Evolutionary conservation across 2,888 invertebrate genomes (phyloP), one percentile per base, ranked within the genome.

Genomic region (Dryobotodes eremita): DNA sequence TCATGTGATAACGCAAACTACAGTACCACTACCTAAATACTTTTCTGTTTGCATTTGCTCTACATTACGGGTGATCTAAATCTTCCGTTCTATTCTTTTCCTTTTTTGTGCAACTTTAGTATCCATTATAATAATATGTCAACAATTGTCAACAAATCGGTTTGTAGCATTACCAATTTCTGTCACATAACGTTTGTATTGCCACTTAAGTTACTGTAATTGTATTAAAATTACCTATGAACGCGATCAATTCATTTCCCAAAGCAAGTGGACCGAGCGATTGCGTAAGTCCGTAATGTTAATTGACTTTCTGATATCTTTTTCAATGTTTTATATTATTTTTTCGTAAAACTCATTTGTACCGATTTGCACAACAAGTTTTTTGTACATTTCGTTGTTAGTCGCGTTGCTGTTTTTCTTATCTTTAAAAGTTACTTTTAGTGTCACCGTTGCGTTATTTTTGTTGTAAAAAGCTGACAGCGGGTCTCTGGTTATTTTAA

Each of bases 301-400:
- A 86, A 86, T 83, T 88, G 81, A 78, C 86, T 89, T 84, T 90
- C 84, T 66, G 88, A 80, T 83, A 79, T 89, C 88, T 90, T 90
- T 86, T 82, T 84, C 77, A 83, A 72, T 62, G 76, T 77, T 76
- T 77, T 71, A 69, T 61, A 75, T 65, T 70, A 74, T 79, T 82
- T 88, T 85, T 89, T 88, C 84, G 86, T 85, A 87, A 88, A 86
- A 84, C 86, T 88, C 77, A 88, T 89, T 91, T 87, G 86, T 72
- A 85, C 75, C 72, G 79, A 70, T 90, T 92, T 90, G 88, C 89
- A 90, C 89, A 92, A 90, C 72, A 42, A 59, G 68, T 75, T 87
- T 88, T 86, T 90, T 87, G 76, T 82, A 59, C 17, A 61, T 86
- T 80, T 77, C 74, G 75, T 73, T 71, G 57, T 79, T 66, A 62